Evolutionary conservation across 2,113 vertebrate genomes (phyloP), one percentile per base, ranked within the genome.

Genomic region (Proteles cristata): DNA sequence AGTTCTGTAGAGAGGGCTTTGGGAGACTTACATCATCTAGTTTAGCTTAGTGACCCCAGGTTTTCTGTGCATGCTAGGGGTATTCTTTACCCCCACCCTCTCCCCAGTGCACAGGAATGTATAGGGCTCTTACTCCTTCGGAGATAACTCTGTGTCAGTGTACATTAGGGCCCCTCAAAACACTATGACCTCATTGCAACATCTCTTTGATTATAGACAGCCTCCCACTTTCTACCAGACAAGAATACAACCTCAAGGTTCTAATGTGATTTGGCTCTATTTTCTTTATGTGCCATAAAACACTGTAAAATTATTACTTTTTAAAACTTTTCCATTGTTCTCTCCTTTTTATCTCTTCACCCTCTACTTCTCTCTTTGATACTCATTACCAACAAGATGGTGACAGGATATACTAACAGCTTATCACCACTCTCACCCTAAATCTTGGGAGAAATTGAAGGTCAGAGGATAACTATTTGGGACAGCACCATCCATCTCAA

Each of bases 241-340:
- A 73, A 55, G 35, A 43, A 31, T 11, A 77, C 5, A 92, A 15
- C 45, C 58, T 90, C 69, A 85, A 71, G n/a, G 11, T 66, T 96
- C 68, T 77, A 43, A 65, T 88, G 19, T 43, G 23, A 82, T 66
- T 91, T 81, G 43, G 88, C 79, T 90, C 73, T 85, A 61, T 79
- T 97, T 94, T 55, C 80, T 81, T 97, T 94, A 85, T 74, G 43
- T 87, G 39, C 69, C 77, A 93, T n/a, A 68, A 90, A 76, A 50
- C 69, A 65, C 10, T 90, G 23, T 82, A 45, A 93, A 93, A 91
- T 94, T 45, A 93, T 86, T 89, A 61, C 48, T 31, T 61, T 94
- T 26, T n/a, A 68, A 66, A 85, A 48, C 35, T 25, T 39, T 35
- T 84, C 39, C 15, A 53, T 58, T 53, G 12, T 96, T 96, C 68